Evolutionary conservation across 2,113 vertebrate genomes (phyloP), one percentile per base, ranked within the genome.

Genomic region (Naja naja): DNA sequence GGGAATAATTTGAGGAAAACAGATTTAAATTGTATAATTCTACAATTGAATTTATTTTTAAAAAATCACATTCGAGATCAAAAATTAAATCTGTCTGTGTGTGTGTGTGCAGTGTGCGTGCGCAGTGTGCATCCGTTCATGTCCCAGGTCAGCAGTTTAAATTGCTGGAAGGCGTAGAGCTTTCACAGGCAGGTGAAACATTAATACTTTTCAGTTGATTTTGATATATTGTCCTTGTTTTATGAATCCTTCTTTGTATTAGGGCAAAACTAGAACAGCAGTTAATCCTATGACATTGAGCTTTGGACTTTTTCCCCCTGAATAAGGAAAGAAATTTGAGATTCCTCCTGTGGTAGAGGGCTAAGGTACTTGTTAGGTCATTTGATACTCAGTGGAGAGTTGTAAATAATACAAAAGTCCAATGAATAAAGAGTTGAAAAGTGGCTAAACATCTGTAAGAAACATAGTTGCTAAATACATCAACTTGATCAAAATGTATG

Each of bases 221-320:
- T 64, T 49, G 49, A 87, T 92, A 86, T 91, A 86, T 85, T 94
- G 92, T 92, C 92, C 10, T 3, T 94, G 92, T 95, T 92, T 94
- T 94, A 81, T 81, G 74, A 81, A 81, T 81, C 18, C 18, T 43
- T 22, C 74, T 81, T 81, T 81, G 74, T 81, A 81, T 43, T 81
- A 22, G 34, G 74, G 74, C 34, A 81, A 81, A 81, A 39, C 34
- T 43, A 81, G 34, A 81, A 81, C 34, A 94, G n/a, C 58, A 85
- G 90, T 92, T 95, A 94, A 90, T 94, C 96, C 91, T 94, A 87
- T 91, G 94, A 74, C n/a, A 58, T 16, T 89, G 23, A 45, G 22
- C 87, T 95, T 96, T 93, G 93, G 47, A 30, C 91, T 91, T 88
- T 20, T 94, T 2, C 4, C 23, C 39, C 74, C 53, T 16, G 27